A percentile compares a stretch with the other conserved stretches of the same genome.
These are phyloP conservation scores for Trachops cirrhosus DNA, from an alignment of 2,797 vertebrate species.

Conservation along the genomic window DNA sequence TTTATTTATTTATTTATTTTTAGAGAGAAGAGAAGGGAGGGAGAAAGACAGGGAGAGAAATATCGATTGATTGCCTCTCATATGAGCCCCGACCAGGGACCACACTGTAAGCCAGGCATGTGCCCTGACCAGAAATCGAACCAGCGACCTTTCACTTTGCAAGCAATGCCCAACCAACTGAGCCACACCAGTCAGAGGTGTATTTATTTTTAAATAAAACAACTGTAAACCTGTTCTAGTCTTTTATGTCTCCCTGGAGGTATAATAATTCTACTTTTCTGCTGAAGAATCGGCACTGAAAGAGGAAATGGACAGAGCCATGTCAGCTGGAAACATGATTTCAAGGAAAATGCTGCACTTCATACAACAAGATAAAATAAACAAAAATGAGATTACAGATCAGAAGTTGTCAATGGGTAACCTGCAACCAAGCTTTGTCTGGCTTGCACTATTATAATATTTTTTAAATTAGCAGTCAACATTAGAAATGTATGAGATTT, in stretches of 20 bases:
- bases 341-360: not conserved
- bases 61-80: too few species aligned
- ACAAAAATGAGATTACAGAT: not conserved
- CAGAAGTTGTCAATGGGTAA: not conserved
- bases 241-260: not conserved
- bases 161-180: too few species aligned
- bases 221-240: not conserved
- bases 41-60: too few species aligned
- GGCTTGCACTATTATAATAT: not conserved
- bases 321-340: not conserved
- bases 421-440: not conserved
- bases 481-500: conserved; percentile 21
- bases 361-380: not conserved
- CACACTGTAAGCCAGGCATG: too few species aligned
- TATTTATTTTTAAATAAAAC: conserved; percentile 15
- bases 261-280: not conserved
- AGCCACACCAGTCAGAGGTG: too few species aligned
- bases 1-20: too few species aligned
- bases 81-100: too few species aligned
- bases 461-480: conserved; percentile 26
- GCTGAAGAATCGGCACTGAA: not conserved
- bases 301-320: not conserved
- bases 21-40: too few species aligned
- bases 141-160: too few species aligned
- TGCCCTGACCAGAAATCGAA: too few species aligned